Percentiles rank a stretch among this genome's conserved stretches.
These are phyloP conservation scores for Pygocentrus nattereri DNA, from an alignment of 2,797 vertebrate genomes.

Conservation along the genomic window DNA sequence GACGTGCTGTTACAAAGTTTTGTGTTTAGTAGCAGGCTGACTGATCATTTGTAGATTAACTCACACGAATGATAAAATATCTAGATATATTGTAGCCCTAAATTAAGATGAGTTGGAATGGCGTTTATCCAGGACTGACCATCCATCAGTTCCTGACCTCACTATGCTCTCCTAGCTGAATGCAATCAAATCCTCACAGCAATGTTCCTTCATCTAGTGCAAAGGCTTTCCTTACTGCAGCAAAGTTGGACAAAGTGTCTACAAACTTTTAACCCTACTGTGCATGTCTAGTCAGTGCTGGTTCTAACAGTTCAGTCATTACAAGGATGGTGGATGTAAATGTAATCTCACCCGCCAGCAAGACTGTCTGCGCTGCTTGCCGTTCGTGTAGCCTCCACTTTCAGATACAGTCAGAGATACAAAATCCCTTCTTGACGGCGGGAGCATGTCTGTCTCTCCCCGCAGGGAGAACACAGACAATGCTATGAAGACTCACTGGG, in stretches of 20 bases:
- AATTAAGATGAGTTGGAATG: neutral
- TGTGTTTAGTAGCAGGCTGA: too few relatives aligned
- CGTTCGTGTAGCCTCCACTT: conserved; percentile 78
- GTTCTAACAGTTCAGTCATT: neutral
- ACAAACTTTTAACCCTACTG: neutral
- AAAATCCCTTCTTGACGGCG: conserved; percentile 82
- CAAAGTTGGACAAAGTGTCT: neutral
- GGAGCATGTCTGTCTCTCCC: conserved; percentile 76
- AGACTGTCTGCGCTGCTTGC: conserved; percentile 87
- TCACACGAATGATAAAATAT: too few relatives aligned
- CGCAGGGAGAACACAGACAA: conserved; percentile 55
- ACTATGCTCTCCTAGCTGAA: too few relatives aligned
- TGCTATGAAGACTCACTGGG: neutral
- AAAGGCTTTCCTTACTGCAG: neutral
- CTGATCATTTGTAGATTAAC: too few relatives aligned
- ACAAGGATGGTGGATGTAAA: neutral
- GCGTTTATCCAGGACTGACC: neutral
- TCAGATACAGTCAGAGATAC: conserved; percentile 84
- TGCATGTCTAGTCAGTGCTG: neutral
- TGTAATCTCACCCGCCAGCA: conserved; percentile 87
- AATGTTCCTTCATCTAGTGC: neutral
- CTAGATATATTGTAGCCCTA: too few relatives aligned
- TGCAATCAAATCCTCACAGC: too few relatives aligned
- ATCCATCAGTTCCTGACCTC: neutral
- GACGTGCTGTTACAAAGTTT: too few relatives aligned